Evolutionary conservation across 2,113 vertebrate genomes (phyloP).

Genomic region (Clarias gariepinus): DNA sequence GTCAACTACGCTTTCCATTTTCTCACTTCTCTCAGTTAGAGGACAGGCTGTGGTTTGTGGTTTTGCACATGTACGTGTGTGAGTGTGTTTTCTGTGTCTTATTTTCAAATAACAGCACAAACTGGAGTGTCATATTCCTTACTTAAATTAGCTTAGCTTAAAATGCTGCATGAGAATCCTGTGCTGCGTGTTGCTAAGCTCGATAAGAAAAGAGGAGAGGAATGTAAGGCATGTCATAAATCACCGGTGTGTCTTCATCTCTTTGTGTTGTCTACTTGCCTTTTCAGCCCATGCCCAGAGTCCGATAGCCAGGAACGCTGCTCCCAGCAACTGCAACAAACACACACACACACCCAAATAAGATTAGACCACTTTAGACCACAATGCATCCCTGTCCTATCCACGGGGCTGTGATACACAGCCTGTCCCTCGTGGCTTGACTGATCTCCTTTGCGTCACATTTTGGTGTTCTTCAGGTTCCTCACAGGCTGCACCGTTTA

Average conservation of each 20-base stretch:
- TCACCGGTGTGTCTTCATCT: slow-evolving; percentile 6
- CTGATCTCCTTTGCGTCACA: neutral
- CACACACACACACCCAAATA: slow-evolving; percentile 54
- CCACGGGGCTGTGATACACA: neutral
- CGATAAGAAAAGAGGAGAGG: slow-evolving; percentile 39
- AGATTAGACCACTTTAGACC: slow-evolving; percentile 24
- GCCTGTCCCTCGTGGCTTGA: neutral
- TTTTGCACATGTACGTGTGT: too few species aligned
- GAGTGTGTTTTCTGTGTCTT: neutral
- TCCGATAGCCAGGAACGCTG: slow-evolving; percentile 84
- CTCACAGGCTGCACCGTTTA: neutral
- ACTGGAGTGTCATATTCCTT: too few species aligned
- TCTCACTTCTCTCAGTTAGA: neutral
- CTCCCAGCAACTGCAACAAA: slow-evolving; percentile 84
- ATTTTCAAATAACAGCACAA: too few species aligned
- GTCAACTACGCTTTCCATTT: neutral
- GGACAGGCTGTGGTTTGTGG: neutral
- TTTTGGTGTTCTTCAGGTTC: neutral
- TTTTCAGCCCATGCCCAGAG: slow-evolving; percentile 95
- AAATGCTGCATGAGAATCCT: neutral
- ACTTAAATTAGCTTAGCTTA: neutral
- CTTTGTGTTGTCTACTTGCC: slow-evolving; percentile 68
- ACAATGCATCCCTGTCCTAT: neutral
- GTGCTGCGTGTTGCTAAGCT: slow-evolving; percentile 35
- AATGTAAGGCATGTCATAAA: slow-evolving; percentile 60